phyloP scores from a whole-genome alignment of 2,888 invertebrate species.

The Hirtodrosophila alboralis region DNA sequence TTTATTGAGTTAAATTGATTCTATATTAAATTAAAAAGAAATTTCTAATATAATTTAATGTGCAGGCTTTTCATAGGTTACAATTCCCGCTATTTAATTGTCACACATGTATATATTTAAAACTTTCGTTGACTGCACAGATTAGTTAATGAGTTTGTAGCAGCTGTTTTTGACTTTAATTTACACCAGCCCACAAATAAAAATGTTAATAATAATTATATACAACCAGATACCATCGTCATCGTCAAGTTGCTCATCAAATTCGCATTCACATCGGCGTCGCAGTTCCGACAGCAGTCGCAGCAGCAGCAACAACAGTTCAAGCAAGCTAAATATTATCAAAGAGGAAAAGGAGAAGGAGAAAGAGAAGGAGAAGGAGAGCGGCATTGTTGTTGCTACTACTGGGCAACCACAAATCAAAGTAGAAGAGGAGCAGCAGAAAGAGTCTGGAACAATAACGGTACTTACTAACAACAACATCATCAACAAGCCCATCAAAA shows the following conservation, averaged over 20 bases:
- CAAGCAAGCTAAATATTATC: constrained; percentile 34
- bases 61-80: no score
- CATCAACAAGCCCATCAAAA: constrained; percentile 34
- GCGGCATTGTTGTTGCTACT: constrained; percentile 8
- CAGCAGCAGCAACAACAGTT: constrained; percentile 70
- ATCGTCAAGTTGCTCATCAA: constrained; percentile 65
- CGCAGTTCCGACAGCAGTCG: constrained; percentile 82
- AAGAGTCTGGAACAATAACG: constrained; percentile 17
- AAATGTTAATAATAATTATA: background rate
- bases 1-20: no score
- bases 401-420: constrained; percentile 53
- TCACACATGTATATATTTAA: no score
- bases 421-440: constrained; percentile 22
- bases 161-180: no score
- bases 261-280: constrained; percentile 73
- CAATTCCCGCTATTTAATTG: no score
- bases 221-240: constrained; percentile 56
- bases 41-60: no score
- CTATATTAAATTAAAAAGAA: no score
- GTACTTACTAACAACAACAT: constrained; percentile 51
- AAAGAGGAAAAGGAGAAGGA: constrained; percentile 45
- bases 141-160: no score
- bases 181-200: background rate
- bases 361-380: constrained; percentile 25
- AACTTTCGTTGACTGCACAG: no score